These are phyloP conservation scores for Leptopilina syphax DNA, from an alignment of 2,888 invertebrate genomes.

Conservation along the genomic window DNA sequence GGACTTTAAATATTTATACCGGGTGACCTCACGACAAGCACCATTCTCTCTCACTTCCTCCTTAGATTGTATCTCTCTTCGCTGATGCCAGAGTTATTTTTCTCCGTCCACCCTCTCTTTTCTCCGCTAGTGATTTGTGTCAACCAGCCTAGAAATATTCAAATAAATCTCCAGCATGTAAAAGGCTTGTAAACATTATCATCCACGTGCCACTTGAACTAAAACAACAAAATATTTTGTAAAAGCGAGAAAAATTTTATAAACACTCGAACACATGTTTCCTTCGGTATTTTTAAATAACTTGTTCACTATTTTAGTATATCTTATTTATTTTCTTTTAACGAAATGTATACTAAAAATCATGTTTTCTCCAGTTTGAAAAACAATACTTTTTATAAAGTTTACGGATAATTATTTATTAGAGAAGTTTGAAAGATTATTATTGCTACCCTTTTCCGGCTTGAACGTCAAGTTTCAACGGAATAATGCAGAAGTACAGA, in stretches of 20 bases:
- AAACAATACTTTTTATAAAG: too few species aligned
- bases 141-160: slow-evolving; percentile 8
- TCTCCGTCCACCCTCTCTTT: slow-evolving; percentile 47
- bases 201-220: slow-evolving; percentile 4
- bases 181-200: slow-evolving; percentile 9
- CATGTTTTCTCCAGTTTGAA: too few species aligned
- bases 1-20: slow-evolving; percentile 74
- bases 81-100: slow-evolving; percentile 56
- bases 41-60: slow-evolving; percentile 31
- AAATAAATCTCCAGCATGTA: slow-evolving; percentile 17
- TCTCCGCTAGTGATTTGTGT: slow-evolving; percentile 57
- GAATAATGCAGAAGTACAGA: slow-evolving; percentile 58
- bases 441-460: slow-evolving; percentile 32
- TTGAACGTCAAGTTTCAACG: slow-evolving; percentile 53
- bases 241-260: neutral
- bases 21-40: slow-evolving; percentile 71
- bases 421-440: neutral
- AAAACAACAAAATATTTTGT: neutral
- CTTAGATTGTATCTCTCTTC: neutral
- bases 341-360: too few species aligned
- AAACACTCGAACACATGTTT: neutral
- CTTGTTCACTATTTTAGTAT: too few species aligned
- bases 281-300: too few species aligned
- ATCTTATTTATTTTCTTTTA: too few species aligned
- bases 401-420: neutral